Conservation (phyloP, 2,797 vertebrate species). For the Megalops cyprinoides region DNA sequence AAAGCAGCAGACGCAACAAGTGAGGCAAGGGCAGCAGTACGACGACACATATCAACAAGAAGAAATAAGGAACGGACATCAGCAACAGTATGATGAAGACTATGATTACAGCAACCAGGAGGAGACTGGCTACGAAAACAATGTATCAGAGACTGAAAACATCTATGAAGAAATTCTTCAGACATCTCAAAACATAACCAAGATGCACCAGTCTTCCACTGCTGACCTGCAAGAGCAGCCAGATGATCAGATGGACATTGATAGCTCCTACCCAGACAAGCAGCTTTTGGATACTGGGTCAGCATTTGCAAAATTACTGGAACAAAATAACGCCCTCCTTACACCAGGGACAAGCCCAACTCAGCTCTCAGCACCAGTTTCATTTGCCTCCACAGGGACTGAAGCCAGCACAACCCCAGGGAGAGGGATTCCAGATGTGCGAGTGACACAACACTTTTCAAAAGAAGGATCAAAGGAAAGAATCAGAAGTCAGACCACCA, state of each 20-base stretch:
- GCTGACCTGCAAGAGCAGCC: conserved; percentile 63
- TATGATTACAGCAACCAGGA: conserved; percentile 56
- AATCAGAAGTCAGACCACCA: conserved; percentile 81
- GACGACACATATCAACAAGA: conserved; percentile 64
- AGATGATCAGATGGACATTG: conserved; percentile 77
- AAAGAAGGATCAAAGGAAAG: conserved; percentile 85
- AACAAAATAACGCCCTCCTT: conserved; percentile 76
- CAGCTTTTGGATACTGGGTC: conserved; percentile 85
- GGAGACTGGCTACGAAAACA: conserved; percentile 74
- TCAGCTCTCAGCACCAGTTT: conserved; percentile 87
- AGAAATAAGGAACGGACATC: conserved; percentile 75
- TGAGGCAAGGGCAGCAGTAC: conserved; percentile 63
- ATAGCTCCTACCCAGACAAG: conserved; percentile 76
- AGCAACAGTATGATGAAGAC: conserved; percentile 69
- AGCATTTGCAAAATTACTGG: conserved; percentile 74
- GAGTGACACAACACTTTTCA: conserved; percentile 90
- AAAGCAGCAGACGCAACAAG: conserved; percentile 67
- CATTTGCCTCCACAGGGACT: conserved; percentile 75
- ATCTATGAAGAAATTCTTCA: conserved; percentile 94
- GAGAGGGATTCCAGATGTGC: conserved; percentile 83
- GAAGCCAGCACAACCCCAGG: conserved; percentile 70
- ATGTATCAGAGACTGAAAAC: conserved; percentile 73
- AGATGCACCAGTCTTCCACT: conserved; percentile 63
- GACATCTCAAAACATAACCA: conserved; percentile 80
- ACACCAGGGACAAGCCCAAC: conserved; percentile 97